These are phyloP conservation scores for Rhorus exstirpatorius DNA, from an alignment of 2,888 invertebrate species.

Conservation along the genomic window DNA sequence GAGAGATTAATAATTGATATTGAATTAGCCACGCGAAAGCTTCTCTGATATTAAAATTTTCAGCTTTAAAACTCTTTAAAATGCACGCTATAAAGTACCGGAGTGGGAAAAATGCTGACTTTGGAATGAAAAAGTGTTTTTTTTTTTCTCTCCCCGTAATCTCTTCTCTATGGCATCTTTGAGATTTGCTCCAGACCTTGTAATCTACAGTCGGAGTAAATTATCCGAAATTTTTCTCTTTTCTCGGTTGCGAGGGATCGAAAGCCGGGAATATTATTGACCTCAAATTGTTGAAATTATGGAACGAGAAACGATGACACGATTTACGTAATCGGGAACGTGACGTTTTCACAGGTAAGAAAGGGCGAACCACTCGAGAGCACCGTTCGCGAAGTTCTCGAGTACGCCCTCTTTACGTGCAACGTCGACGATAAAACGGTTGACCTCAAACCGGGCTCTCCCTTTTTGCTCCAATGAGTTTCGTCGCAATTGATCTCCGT, in stretches of 20 bases:
- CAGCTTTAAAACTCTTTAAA: conserved; percentile 45
- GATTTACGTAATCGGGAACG: conserved; percentile 47
- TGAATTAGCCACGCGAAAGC: conserved; percentile 24
- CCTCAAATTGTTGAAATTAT: conserved; percentile 2
- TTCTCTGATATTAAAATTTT: conserved; percentile 22
- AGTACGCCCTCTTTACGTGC: conserved; percentile 57
- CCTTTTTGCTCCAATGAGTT: conserved; percentile 46
- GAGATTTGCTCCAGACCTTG: background rate
- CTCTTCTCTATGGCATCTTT: conserved; percentile 17
- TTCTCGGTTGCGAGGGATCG: background rate
- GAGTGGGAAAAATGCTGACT: background rate
- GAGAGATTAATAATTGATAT: conserved; percentile 39
- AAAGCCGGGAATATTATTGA: background rate
- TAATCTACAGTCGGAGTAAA: conserved; percentile 4
- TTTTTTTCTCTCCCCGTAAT: conserved; percentile 9
- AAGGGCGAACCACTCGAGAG: conserved; percentile 34
- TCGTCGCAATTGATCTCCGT: conserved; percentile 45
- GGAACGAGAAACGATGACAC: conserved; percentile 7
- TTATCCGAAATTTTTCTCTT: too few species aligned
- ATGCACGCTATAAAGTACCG: conserved; percentile 18
- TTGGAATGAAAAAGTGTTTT: background rate
- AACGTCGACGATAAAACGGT: conserved; percentile 47
- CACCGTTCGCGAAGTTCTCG: conserved; percentile 43
- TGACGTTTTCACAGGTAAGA: conserved; percentile 33
- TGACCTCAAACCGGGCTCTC: conserved; percentile 54